Base-by-base conservation (phyloP, 2,113 vertebrate species). In the Lutjanus erythropterus region DNA sequence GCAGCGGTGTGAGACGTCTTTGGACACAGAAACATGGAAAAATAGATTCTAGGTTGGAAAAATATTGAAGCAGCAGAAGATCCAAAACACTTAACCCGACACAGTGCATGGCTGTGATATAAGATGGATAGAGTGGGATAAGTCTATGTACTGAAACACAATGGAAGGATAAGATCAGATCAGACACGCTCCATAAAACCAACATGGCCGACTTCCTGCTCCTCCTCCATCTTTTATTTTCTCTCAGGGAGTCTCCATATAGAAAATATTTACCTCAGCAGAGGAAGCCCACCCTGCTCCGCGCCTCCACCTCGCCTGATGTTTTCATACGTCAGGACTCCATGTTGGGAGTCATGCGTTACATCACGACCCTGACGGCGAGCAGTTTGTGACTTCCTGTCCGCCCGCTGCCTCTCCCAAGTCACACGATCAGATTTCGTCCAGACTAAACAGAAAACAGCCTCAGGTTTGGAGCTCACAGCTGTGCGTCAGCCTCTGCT, bases 391-490 rank as follows among this genome's bases (percentile, higher is more conserved):
- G 6, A 74, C 80, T 81, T 88, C 77, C 86, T 76, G 70, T 83
- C 53, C 50, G 60, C 59, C 61, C 4, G 66, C 65, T 39, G 79
- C 44, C 47, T 80, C 47, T 16, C 65, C 67, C 33, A 78, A 59
- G 25, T 82, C 81, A 44, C 52, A 49, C 41, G 83, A 58, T 84
- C 78, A 2, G 0, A 0, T 82, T 2, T 79, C 71, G 3, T 74
- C 74, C 84, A 84, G 88, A 84, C 81, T 71, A 79, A 86, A 82
- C 77, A 90, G 8, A 79, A 69, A 72, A 37, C 66, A 25, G 18
- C n/a, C 46, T 6, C 21, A 0, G 31, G 29, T 42, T 64, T 29
- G n/a, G n/a, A n/a, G 25, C 16, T 41, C 44, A 31, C 83, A 7
- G 41, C 64, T 1, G 46, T 16, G 12, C 0, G 67, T 59, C 42